A percentile compares a stretch with the other conserved stretches of the same genome.
Conservation (phyloP, 1,140 invertebrate genomes). For the Geopemphigus sp. region DNA sequence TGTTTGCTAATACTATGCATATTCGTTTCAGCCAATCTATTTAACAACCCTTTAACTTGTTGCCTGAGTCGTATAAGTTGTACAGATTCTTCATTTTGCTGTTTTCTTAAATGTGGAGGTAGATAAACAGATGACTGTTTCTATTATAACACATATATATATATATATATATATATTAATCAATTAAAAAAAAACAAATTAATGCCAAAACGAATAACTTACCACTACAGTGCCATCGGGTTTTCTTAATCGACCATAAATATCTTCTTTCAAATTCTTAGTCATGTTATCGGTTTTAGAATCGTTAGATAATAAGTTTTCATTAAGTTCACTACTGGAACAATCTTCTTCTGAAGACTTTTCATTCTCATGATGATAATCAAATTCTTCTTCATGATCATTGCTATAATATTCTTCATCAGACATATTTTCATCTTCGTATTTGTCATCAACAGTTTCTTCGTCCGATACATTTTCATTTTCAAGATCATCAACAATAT, state of each 20-base stretch:
- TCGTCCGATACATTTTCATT: conserved; percentile 51
- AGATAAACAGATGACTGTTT: conserved; percentile 69
- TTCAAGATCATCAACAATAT: conserved; percentile 50
- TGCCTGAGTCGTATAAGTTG: conserved; percentile 67
- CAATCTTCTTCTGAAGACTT: conserved; percentile 52
- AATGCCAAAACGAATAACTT: not conserved
- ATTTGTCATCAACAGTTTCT: not conserved
- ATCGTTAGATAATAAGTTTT: conserved; percentile 51
- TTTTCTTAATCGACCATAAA: conserved; percentile 84
- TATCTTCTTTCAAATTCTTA: conserved; percentile 69
- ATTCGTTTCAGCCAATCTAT: conserved; percentile 84
- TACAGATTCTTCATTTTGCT: conserved; percentile 59
- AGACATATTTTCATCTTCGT: not conserved
- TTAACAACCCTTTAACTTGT: conserved; percentile 83
- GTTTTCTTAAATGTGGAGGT: conserved; percentile 72
- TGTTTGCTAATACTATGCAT: conserved; percentile 75
- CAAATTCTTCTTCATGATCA: conserved; percentile 51
- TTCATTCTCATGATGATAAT: conserved; percentile 52
- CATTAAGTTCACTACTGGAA: conserved; percentile 53
- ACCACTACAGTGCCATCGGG: conserved; percentile 73
- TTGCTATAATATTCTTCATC: conserved; percentile 44
- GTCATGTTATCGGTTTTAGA: conserved; percentile 51
- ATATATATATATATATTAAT: not conserved
- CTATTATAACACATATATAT: conserved; percentile 51
- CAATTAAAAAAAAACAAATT: not conserved